Evolutionary conservation across 2,113 vertebrate species (phyloP).

Genomic region (Megaleporinus macrocephalus): DNA sequence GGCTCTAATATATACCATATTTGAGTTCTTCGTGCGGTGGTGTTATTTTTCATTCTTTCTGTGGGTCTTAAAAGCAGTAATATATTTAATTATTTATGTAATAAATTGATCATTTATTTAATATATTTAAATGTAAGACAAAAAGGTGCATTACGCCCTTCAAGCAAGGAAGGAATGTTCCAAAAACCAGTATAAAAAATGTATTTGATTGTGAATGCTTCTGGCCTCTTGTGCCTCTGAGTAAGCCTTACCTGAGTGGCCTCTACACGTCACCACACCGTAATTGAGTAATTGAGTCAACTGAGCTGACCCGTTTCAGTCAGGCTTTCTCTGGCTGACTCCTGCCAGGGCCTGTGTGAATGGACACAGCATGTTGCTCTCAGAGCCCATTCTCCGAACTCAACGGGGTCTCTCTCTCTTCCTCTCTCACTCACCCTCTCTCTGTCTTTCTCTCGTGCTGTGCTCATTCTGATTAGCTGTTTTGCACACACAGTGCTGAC

Average conservation of each 20-base stretch:
- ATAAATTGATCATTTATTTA: too few relatives aligned
- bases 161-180: too few relatives aligned
- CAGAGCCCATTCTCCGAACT: not conserved
- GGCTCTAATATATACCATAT: too few relatives aligned
- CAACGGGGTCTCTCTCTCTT: not conserved
- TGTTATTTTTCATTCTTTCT: too few relatives aligned
- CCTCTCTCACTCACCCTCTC: too few relatives aligned
- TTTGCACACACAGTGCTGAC: conserved; percentile 15
- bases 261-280: not conserved
- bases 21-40: too few relatives aligned
- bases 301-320: not conserved
- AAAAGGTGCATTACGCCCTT: too few relatives aligned
- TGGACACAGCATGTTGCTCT: not conserved
- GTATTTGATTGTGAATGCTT: not conserved
- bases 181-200: too few relatives aligned
- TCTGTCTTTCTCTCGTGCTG: not conserved
- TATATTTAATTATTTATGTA: too few relatives aligned
- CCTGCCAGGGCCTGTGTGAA: not conserved
- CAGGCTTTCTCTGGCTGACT: not conserved
- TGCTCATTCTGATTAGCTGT: not conserved
- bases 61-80: too few relatives aligned
- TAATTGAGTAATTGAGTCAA: not conserved
- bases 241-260: not conserved
- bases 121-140: too few relatives aligned
- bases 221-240: not conserved